Base-by-base conservation (phyloP, 2,113 vertebrate genomes). In the Trematomus loennbergii region DNA sequence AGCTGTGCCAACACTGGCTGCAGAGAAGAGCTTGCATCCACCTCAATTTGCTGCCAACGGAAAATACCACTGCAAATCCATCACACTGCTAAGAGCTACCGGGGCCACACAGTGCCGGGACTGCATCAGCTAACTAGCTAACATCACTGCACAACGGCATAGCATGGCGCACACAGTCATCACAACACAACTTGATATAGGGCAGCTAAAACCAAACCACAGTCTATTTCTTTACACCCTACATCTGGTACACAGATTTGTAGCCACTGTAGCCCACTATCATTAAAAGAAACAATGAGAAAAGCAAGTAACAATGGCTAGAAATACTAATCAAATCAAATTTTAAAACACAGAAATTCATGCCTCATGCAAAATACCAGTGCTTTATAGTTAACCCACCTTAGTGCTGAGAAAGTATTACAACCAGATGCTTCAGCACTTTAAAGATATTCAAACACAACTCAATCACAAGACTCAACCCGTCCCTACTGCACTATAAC, bases 11-110 rank as follows among this genome's bases (percentile, higher is more conserved):
- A 75, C 65, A 72, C 43, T 5, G 55, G 65, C 76, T 67, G 78
- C 61, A 63, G 61, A 69, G 43, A 29, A 81, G n/a, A 45, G 63
- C 70, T 71, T 66, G 73, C 85, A 72, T 78, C 72, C 75, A 58
- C 66, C 65, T 80, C 78, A 68, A 59, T 29, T 70, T 58, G 68
- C 68, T 60, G 74, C 78, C 81, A 86, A 86, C 78, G 85, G 85
- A 92, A 93, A 91, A 91, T 88, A 88, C 84, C 87, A 53, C 72
- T 50, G 68, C 71, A 89, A 84, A 89, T 87, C 85, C 71, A 45
- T 81, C 65, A n/a, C 58, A 45, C 59, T 79, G 81, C 77, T 73
- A 85, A 76, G 63, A 80, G 67, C 86, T 68, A 55, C 36, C 43
- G 54, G 43, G 72, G 48, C 58, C 72, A 71, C 52, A 60, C 48